Conservation (phyloP, 1,140 invertebrate genomes). For the Limonius californicus region DNA sequence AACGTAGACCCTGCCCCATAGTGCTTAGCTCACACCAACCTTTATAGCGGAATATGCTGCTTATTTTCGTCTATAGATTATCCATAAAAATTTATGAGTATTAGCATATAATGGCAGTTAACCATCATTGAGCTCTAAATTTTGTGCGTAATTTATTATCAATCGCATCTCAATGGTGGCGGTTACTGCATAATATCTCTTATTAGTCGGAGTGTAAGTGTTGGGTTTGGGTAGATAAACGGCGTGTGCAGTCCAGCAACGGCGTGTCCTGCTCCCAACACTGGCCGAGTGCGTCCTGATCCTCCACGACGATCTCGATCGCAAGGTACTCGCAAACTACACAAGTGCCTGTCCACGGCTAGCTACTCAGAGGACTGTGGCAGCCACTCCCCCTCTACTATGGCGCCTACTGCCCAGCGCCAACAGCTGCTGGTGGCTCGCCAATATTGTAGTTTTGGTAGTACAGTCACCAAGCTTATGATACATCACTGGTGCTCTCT, state of each 20-base stretch:
- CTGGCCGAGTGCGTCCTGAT: conserved; percentile 34
- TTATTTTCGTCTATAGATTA: conserved; percentile 33
- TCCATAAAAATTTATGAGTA: conserved; percentile 8
- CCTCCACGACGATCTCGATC: conserved; percentile 66
- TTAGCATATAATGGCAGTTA: background rate
- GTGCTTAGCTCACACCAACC: conserved; percentile 27
- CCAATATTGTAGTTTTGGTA: conserved; percentile 92
- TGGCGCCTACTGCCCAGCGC: conserved; percentile 42
- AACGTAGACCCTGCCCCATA: conserved; percentile 27
- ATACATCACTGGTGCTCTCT: conserved; percentile 14
- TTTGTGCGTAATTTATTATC: background rate
- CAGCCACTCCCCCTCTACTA: conserved; percentile 37
- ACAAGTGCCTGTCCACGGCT: conserved; percentile 80
- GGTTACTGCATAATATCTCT: background rate
- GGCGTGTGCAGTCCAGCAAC: conserved; percentile 44
- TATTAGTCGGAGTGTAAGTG: conserved; percentile 27
- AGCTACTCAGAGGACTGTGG: conserved; percentile 64
- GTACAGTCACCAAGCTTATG: conserved; percentile 60
- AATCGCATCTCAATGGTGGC: background rate
- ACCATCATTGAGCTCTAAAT: background rate
- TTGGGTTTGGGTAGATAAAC: conserved; percentile 43
- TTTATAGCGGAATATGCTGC: conserved; percentile 26
- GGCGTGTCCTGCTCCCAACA: conserved; percentile 22
- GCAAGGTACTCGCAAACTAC: conserved; percentile 86
- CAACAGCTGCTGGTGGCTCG: conserved; percentile 71